Evolutionary conservation across 1,140 invertebrate species (phyloP), one percentile per base, ranked within the genome.

Genomic region (Drosophila obscura): DNA sequence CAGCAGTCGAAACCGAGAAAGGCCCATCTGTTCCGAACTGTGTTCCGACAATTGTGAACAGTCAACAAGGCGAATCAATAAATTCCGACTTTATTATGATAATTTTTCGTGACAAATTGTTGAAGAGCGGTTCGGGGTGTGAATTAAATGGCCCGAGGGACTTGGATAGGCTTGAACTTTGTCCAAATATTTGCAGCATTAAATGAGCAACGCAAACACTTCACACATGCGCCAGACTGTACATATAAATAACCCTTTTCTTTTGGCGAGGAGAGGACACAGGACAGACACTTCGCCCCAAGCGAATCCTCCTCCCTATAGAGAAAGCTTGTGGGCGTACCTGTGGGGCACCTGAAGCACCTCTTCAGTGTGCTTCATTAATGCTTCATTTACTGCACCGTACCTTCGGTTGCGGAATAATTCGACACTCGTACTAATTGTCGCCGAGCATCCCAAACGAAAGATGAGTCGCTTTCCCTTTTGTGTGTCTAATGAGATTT

Each of bases 131-230:
- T 24, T 28, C 15, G 43, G 50, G 9, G 15, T 63, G 44, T 39
- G 35, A 39, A 39, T 13, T 39, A 39, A 39, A 39, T 39, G 35
- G 11, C 35, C 35, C 35, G 35, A 39, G 35, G 35, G 35, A 5
- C 35, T 46, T 51, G 69, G 57, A 77, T 77, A 48, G 46, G 53
- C 60, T 11, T 16, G 45, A 69, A 69, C 64, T 71, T 88, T 87
- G 79, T 78, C 69, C 78, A 62, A 87, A 85, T 87, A 85, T 85
- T 85, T 85, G 81, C 74, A 59, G 82, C 82, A 58, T 63, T 77
- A 85, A 85, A 87, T 87, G 81, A 84, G 82, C 82, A 88, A 88
- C 31, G 26, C 63, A 87, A 87, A 88, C 82, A 88, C 82, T 87
- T 63, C 35, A 88, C 82, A 87, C 78, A 87, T 87, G 82, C 62